A percentile compares a stretch with the other conserved stretches of the same genome.
Evolutionary conservation across 2,113 vertebrate genomes (phyloP).

Genomic region (Neotoma lepida): DNA sequence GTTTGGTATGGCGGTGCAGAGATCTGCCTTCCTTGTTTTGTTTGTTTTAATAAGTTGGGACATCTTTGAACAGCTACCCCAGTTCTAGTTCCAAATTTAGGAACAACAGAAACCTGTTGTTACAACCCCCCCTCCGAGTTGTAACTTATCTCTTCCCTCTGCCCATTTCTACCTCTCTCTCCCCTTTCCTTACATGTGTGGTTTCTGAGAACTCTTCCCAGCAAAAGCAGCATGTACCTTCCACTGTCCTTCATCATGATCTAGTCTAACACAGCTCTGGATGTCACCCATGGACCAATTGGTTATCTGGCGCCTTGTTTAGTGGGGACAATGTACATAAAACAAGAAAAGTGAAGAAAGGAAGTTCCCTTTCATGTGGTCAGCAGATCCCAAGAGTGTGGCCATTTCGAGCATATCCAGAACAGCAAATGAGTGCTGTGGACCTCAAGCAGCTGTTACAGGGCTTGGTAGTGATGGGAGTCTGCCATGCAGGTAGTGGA

Average conservation of each 20-base stretch:
- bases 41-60: neutral
- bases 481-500: neutral
- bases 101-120: neutral
- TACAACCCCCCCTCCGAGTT: no score
- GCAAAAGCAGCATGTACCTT: rapidly evolving
- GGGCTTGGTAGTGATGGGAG: neutral
- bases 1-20: rapidly evolving
- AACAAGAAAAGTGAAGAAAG: neutral
- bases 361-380: neutral
- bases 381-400: neutral
- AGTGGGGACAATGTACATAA: no score
- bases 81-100: neutral
- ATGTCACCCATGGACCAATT: neutral
- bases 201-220: neutral
- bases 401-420: neutral
- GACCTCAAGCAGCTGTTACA: neutral
- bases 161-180: neutral
- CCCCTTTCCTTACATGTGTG: neutral
- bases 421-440: neutral
- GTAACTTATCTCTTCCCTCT: neutral
- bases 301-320: neutral
- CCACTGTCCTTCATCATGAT: neutral
- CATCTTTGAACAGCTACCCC: neutral
- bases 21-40: neutral
- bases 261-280: neutral